Percentiles rank a stretch among this genome's conserved stretches.
Evolutionary conservation across 2,797 vertebrate genomes (phyloP).

Genomic region (Mycteria americana): DNA sequence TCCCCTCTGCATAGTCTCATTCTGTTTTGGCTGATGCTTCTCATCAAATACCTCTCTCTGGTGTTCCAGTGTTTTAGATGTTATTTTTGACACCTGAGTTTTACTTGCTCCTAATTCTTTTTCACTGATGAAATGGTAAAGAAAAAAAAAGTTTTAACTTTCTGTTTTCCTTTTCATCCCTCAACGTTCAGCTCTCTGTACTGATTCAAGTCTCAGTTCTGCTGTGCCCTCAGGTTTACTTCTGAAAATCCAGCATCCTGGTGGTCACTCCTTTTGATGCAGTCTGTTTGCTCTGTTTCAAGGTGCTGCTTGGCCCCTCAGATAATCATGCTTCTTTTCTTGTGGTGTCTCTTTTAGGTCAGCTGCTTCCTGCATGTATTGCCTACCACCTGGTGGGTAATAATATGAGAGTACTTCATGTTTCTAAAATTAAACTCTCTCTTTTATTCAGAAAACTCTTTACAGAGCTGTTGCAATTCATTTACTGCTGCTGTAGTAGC

Average conservation of each 20-base stretch:
- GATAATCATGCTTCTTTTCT: constrained; percentile 17
- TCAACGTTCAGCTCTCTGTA: neutral
- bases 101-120: constrained; percentile 39
- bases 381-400: constrained; percentile 32
- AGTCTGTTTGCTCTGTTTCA: constrained; percentile 36
- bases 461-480: neutral
- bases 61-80: neutral
- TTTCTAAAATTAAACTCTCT: constrained; percentile 49
- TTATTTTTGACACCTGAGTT: constrained; percentile 38
- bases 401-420: constrained; percentile 18
- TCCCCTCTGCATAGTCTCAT: neutral
- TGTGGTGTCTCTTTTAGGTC: neutral
- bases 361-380: neutral
- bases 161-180: constrained; percentile 41
- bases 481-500: neutral
- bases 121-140: constrained; percentile 32
- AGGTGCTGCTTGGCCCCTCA: constrained; percentile 33
- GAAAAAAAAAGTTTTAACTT: constrained; percentile 14
- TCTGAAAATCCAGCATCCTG: constrained; percentile 47
- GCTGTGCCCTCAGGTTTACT: constrained; percentile 29
- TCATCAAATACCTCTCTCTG: neutral
- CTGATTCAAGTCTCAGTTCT: neutral
- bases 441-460: constrained; percentile 24
- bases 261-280: constrained; percentile 47
- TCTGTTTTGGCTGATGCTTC: constrained; percentile 1